Conservation (phyloP, 2,113 vertebrate genomes). For the Canis aureus region DNA sequence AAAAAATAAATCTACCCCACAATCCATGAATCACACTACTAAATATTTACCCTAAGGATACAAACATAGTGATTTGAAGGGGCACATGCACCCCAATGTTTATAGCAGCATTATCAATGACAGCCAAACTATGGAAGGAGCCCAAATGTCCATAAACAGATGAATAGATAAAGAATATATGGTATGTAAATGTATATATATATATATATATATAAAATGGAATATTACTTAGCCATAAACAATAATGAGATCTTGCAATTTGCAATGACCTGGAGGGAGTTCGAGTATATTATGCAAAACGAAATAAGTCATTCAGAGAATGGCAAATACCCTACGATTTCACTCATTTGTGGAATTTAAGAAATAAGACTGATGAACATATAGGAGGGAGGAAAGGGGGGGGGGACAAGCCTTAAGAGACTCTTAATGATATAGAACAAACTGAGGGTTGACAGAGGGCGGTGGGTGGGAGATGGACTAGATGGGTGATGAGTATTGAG, state of each 20-base stretch:
- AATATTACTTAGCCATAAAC: not conserved
- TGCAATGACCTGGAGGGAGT: not conserved
- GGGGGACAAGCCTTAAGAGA: not conserved
- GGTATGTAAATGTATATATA: not conserved
- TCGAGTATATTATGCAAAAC: not conserved
- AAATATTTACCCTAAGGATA: not conserved
- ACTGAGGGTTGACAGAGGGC: not conserved
- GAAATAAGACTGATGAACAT: not conserved
- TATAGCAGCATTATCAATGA: not conserved
- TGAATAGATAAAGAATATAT: not conserved
- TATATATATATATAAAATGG: not conserved
- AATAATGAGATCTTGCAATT: not conserved
- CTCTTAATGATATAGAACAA: not conserved
- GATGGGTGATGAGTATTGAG: not conserved
- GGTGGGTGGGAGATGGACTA: not conserved
- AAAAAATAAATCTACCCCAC: not conserved
- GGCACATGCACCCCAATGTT: not conserved
- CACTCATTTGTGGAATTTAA: not conserved
- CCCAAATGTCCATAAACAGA: not conserved
- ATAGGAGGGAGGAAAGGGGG: not conserved
- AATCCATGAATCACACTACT: not conserved
- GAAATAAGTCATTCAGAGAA: not conserved
- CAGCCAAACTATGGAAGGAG: not conserved
- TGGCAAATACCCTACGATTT: not conserved
- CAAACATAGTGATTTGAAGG: not conserved